Conservation (phyloP, 2,797 vertebrate species). For the Pteropus rufus region DNA sequence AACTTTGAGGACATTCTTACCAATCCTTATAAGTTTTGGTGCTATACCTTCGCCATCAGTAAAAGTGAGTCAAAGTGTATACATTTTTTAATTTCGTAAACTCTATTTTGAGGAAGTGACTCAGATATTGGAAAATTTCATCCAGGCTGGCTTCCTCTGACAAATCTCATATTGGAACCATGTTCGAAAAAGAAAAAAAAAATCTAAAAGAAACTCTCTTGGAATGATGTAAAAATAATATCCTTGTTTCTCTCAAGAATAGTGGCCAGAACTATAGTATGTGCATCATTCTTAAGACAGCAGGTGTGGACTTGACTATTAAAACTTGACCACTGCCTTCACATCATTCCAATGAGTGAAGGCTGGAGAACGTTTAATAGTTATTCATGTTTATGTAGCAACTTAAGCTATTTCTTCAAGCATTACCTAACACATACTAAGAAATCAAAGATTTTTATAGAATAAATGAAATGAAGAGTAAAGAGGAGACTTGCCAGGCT, state of each 20-base stretch:
- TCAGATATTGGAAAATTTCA: slow-evolving; percentile 8
- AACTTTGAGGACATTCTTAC: not conserved
- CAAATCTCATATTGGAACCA: not conserved
- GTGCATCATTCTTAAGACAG: not conserved
- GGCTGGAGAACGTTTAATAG: not conserved
- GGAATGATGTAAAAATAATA: not conserved
- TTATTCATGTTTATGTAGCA: not conserved
- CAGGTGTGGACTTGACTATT: not conserved
- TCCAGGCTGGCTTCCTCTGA: not conserved
- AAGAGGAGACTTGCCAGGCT: not conserved
- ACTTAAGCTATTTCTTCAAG: not conserved
- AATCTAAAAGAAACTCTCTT: not conserved
- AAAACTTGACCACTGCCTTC: not conserved
- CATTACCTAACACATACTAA: not conserved
- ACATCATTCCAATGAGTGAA: not conserved
- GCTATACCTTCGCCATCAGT: not conserved
- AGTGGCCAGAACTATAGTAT: not conserved
- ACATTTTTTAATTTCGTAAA: not conserved
- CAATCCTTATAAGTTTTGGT: not conserved
- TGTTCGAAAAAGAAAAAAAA: not conserved
- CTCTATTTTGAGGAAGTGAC: not conserved
- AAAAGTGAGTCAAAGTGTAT: not conserved
- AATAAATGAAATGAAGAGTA: not conserved
- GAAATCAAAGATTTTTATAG: not conserved
- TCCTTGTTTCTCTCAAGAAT: not conserved